These are phyloP conservation scores for Orussus abietinus DNA, from an alignment of 1,140 invertebrate species.

Conservation along the genomic window DNA sequence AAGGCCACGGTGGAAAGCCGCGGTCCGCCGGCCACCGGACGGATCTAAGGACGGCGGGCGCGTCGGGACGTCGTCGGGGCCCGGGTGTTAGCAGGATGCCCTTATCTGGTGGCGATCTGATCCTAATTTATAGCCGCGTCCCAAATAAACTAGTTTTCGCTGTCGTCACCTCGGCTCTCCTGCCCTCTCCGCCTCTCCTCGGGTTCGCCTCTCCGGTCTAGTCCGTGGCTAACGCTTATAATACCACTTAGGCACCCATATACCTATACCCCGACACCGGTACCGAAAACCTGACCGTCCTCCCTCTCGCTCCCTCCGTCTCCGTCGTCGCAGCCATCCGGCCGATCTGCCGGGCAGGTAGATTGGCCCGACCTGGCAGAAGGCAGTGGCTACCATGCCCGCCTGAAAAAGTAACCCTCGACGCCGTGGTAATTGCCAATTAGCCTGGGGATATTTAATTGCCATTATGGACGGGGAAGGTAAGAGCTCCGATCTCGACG, in stretches of 20 bases:
- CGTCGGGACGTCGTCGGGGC: constrained; percentile 39
- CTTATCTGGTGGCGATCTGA: constrained; percentile 55
- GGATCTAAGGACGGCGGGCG: background rate
- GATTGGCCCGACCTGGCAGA: constrained; percentile 21
- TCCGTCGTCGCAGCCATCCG: constrained; percentile 18
- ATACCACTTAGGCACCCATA: constrained; percentile 3
- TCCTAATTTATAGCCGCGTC: constrained; percentile 55
- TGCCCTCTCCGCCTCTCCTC: constrained; percentile 13
- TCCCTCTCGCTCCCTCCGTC: constrained; percentile 23
- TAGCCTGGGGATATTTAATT: constrained; percentile 53
- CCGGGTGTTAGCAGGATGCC: constrained; percentile 52
- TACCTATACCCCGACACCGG: too few species aligned
- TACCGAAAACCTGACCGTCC: too few species aligned
- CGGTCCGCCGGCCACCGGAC: constrained; percentile 13
- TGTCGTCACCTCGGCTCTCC: constrained; percentile 47
- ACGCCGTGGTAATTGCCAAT: constrained; percentile 53
- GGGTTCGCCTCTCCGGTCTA: constrained; percentile 3
- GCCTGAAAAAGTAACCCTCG: constrained; percentile 31
- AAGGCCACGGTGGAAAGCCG: constrained; percentile 4
- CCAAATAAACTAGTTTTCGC: constrained; percentile 57
- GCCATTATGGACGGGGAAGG: constrained; percentile 39
- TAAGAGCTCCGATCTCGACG: constrained; percentile 17
- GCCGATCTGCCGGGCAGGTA: constrained; percentile 26
- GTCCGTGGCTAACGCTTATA: background rate
- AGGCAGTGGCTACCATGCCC: constrained; percentile 23